Evolutionary conservation across 2,113 vertebrate species (phyloP).

Genomic region (Gallinago undulata): DNA sequence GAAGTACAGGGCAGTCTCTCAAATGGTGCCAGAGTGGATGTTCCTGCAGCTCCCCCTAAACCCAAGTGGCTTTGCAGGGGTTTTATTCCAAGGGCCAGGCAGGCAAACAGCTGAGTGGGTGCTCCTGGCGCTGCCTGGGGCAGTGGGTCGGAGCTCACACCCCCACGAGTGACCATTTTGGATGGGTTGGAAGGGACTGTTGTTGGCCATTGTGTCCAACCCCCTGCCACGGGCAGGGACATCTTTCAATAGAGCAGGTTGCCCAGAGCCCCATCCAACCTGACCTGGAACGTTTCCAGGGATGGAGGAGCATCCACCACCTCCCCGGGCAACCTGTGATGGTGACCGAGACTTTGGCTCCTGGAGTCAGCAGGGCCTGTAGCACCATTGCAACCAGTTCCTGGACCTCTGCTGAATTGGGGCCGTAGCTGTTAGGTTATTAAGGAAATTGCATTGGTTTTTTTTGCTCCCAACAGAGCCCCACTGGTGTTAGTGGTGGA

Average conservation of each 20-base stretch:
- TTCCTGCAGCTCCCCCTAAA: background rate
- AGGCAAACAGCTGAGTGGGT: background rate
- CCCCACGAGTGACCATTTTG: too few relatives aligned
- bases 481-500: background rate
- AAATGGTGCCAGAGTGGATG: accelerated
- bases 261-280: background rate
- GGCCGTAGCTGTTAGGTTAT: background rate
- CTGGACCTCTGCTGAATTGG: background rate
- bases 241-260: background rate
- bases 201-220: background rate
- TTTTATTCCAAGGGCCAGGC: background rate
- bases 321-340: background rate
- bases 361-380: background rate
- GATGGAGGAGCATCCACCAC: background rate
- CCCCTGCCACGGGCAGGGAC: background rate
- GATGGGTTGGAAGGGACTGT: background rate
- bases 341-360: background rate
- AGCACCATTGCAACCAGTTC: background rate
- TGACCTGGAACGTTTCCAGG: background rate
- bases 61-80: background rate
- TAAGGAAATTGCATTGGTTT: background rate
- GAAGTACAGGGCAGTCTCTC: background rate
- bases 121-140: background rate
- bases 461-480: background rate
- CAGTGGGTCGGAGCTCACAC: background rate